These are phyloP conservation scores for Emydura subglobosa DNA, from an alignment of 2,113 vertebrate genomes.

Conservation along the genomic window DNA sequence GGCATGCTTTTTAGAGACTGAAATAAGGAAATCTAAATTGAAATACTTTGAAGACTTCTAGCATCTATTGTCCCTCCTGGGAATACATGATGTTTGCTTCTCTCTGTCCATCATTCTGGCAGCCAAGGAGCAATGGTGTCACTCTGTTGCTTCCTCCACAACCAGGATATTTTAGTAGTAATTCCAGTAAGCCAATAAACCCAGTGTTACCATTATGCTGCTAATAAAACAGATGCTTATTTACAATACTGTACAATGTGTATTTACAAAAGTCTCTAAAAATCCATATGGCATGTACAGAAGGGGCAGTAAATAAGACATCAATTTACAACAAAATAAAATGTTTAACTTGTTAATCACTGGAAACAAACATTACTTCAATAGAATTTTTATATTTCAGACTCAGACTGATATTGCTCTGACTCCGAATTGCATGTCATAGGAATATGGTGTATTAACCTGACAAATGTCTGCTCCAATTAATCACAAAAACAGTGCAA, in stretches of 20 bases:
- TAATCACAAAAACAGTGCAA: background rate
- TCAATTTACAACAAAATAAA: background rate
- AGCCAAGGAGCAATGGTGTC: background rate
- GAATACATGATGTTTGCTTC: background rate
- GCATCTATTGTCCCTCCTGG: background rate
- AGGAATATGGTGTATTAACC: background rate
- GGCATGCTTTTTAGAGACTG: background rate
- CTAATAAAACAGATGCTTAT: background rate
- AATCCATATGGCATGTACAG: background rate
- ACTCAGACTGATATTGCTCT: fast-evolving
- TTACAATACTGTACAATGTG: background rate
- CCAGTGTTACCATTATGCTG: background rate
- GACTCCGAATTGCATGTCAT: background rate
- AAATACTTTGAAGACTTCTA: background rate
- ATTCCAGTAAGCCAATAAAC: background rate
- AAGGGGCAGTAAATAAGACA: slow-evolving; percentile 11
- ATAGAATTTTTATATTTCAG: background rate
- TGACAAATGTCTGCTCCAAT: background rate
- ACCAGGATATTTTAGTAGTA: background rate
- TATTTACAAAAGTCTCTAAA: background rate
- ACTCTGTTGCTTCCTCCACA: background rate
- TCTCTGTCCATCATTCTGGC: background rate
- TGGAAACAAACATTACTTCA: background rate
- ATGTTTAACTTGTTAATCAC: background rate
- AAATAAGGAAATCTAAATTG: background rate